Evolutionary conservation across 2,113 vertebrate genomes (phyloP).

Genomic region (Isichthys henryi): DNA sequence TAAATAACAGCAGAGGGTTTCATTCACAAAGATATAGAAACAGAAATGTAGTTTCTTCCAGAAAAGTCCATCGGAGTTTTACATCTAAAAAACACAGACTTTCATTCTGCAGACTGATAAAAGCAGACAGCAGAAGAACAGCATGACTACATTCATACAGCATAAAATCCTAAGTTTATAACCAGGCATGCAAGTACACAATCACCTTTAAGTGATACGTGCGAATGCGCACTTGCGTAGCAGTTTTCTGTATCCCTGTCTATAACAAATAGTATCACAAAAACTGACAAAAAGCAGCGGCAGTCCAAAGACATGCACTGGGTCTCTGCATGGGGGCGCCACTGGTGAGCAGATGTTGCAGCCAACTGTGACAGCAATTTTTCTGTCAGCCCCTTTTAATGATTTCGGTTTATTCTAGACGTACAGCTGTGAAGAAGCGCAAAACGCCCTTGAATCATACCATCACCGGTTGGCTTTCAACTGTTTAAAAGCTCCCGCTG

Average conservation of each 20-base stretch:
- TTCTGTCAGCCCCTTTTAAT: not conserved
- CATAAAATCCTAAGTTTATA: not conserved
- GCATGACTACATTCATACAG: not conserved
- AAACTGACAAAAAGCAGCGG: not conserved
- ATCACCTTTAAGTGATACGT: too few species aligned
- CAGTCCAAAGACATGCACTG: not conserved
- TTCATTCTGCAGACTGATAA: not conserved
- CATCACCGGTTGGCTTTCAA: not conserved
- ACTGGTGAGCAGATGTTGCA: not conserved
- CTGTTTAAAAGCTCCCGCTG: not conserved
- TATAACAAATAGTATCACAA: not conserved
- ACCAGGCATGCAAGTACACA: not conserved
- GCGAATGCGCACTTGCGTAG: too few species aligned
- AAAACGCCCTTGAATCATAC: not conserved
- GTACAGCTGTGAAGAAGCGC: not conserved
- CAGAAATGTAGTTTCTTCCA: constrained; percentile 60
- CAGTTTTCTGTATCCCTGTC: too few species aligned
- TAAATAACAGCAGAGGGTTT: constrained; percentile 65
- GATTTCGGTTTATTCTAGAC: not conserved
- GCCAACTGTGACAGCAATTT: not conserved
- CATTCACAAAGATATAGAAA: constrained; percentile 97
- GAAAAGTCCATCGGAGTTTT: not conserved
- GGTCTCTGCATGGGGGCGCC: not conserved
- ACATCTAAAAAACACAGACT: not conserved
- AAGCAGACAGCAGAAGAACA: not conserved